Evolutionary conservation across 2,113 vertebrate species (phyloP).

Genomic region (Crotalus viridis): DNA sequence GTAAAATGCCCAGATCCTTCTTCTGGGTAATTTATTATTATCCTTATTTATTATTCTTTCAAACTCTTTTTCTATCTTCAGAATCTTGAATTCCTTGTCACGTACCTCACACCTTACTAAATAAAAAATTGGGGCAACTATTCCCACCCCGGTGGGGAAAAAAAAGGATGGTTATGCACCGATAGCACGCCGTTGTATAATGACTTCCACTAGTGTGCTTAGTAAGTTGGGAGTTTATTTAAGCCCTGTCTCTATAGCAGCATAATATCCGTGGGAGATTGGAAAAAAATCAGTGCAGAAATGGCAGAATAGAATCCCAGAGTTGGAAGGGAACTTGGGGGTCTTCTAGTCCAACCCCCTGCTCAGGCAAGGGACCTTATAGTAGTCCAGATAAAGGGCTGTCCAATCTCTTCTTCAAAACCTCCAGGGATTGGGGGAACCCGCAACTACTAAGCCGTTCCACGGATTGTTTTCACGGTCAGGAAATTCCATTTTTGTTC

Average conservation of each 20-base stretch:
- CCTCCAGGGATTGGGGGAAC: neutral
- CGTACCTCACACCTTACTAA: neutral
- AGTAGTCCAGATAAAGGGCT: neutral
- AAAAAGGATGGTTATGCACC: neutral
- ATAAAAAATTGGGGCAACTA: neutral
- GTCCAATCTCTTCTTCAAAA: neutral
- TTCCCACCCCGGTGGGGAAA: no score
- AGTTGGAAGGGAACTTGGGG: neutral
- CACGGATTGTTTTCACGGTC: no score
- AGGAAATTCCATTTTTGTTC: no score
- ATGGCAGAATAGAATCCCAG: neutral
- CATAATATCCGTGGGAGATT: neutral
- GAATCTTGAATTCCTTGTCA: neutral
- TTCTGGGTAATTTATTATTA: no score
- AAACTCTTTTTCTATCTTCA: neutral
- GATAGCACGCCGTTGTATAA: neutral
- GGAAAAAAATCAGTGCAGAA: neutral
- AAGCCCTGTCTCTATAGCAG: constrained; percentile 11
- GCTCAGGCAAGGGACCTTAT: neutral
- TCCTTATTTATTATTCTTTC: neutral
- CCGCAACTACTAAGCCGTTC: neutral
- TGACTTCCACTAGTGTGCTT: neutral
- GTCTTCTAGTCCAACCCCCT: neutral
- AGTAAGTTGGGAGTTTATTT: neutral
- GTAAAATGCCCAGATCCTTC: no score